phyloP scores from a whole-genome alignment of 35 echinoderm and acorn worm species.

The Acanthaster planci region DNA sequence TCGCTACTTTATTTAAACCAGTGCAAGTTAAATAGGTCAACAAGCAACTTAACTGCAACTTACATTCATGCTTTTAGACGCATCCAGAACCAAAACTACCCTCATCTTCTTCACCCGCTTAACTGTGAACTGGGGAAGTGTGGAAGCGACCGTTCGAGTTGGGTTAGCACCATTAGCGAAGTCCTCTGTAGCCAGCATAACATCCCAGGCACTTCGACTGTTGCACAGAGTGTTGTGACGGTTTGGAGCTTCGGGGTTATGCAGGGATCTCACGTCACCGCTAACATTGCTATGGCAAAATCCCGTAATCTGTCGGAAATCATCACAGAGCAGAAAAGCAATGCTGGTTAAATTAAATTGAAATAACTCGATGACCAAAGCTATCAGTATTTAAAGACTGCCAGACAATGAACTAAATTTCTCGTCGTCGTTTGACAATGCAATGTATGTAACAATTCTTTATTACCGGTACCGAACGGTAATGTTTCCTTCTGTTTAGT shows the following conservation, averaged over 20 bases:
- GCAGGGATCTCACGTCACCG: conserved; percentile 42
- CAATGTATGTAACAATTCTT: too few species aligned
- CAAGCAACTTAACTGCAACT: background rate
- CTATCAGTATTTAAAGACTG: background rate
- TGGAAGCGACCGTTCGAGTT: conserved; percentile 22
- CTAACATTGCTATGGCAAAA: conserved; percentile 57
- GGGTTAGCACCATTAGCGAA: conserved; percentile 42
- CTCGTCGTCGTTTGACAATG: background rate
- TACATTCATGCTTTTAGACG: conserved; percentile 52
- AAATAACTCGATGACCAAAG: too few species aligned
- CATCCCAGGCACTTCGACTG: conserved; percentile 58
- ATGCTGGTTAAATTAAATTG: background rate
- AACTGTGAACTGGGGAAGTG: conserved; percentile 32
- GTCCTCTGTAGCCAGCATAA: conserved; percentile 51
- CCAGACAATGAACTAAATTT: background rate
- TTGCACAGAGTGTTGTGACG: conserved; percentile 62
- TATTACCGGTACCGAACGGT: too few species aligned
- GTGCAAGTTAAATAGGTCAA: background rate
- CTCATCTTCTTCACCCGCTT: conserved; percentile 20
- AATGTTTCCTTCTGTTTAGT: too few species aligned
- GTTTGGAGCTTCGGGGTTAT: conserved; percentile 56
- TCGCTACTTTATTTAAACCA: too few species aligned
- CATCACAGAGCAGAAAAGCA: background rate
- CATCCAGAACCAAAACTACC: conserved; percentile 57
- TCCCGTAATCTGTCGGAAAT: conserved; percentile 29